Evolutionary conservation across 2,888 invertebrate genomes (phyloP).

Genomic region (Resseliella maxima): DNA sequence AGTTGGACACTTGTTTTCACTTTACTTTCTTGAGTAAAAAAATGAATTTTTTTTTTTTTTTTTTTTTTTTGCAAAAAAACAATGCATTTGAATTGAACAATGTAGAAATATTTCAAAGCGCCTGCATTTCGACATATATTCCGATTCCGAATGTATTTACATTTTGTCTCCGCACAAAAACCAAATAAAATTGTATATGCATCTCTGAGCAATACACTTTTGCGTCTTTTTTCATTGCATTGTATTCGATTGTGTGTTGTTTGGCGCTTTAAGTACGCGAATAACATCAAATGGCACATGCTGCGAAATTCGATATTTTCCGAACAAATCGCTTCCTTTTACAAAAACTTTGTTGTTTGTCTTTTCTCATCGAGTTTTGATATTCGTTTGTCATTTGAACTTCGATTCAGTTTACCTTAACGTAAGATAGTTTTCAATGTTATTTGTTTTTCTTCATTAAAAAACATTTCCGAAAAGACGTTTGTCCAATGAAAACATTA

Average conservation of each 20-base stretch:
- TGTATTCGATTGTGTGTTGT: not conserved
- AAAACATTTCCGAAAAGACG: constrained; percentile 42
- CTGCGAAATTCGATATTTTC: constrained; percentile 53
- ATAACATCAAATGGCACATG: constrained; percentile 49
- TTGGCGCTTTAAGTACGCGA: constrained; percentile 31
- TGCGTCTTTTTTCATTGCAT: not conserved
- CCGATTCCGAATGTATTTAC: constrained; percentile 40
- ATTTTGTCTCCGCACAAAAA: constrained; percentile 11
- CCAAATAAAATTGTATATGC: constrained; percentile 21
- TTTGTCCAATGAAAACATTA: constrained; percentile 41
- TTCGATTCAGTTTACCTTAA: constrained; percentile 17
- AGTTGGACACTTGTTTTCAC: too few relatives aligned
- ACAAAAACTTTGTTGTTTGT: not conserved
- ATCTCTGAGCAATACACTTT: too few relatives aligned
- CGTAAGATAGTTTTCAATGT: constrained; percentile 7
- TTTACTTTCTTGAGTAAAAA: not conserved
- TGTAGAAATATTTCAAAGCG: constrained; percentile 31
- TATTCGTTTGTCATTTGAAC: too few relatives aligned
- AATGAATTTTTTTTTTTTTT: too few relatives aligned
- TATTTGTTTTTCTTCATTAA: not conserved
- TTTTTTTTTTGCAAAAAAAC: not conserved
- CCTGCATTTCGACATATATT: not conserved
- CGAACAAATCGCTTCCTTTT: constrained; percentile 52
- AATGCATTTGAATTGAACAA: constrained; percentile 13
- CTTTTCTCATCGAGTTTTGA: too few relatives aligned